Percentiles rank a stretch among this genome's conserved stretches.
Evolutionary conservation across 1,140 invertebrate genomes (phyloP).

Genomic region (Bathynomus jamesi): DNA sequence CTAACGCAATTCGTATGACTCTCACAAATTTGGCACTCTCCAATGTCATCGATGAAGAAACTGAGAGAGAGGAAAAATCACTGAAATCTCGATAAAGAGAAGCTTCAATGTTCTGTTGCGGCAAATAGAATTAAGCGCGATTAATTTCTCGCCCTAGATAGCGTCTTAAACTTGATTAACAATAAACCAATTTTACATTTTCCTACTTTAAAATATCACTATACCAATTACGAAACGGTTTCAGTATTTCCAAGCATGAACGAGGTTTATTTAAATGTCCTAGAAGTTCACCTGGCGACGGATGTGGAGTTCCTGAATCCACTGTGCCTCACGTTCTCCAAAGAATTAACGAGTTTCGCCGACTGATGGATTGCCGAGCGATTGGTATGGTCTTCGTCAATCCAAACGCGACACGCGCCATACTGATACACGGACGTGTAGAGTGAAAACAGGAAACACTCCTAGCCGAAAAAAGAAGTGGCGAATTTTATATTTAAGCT

Average conservation of each 20-base stretch:
- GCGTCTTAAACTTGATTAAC: too few relatives aligned
- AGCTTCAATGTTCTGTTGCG: too few relatives aligned
- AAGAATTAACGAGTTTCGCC: not conserved
- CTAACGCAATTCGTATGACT: slow-evolving; percentile 65
- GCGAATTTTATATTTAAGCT: too few relatives aligned
- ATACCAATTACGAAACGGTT: too few relatives aligned
- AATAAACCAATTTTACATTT: too few relatives aligned
- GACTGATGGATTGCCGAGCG: slow-evolving; percentile 5
- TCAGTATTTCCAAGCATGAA: too few relatives aligned
- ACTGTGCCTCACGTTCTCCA: not conserved
- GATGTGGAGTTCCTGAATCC: not conserved
- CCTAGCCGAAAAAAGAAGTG: slow-evolving; percentile 43
- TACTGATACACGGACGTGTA: slow-evolving; percentile 91
- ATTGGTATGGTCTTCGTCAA: slow-evolving; percentile 53
- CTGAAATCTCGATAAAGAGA: slow-evolving; percentile 4
- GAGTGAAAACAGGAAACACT: slow-evolving; percentile 88
- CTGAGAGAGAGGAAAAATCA: slow-evolving; percentile 33
- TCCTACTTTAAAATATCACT: too few relatives aligned
- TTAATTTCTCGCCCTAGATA: too few relatives aligned
- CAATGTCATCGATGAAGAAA: not conserved
- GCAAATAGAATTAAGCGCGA: too few relatives aligned
- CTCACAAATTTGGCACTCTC: slow-evolving; percentile 69
- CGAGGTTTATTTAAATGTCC: too few relatives aligned
- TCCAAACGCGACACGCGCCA: slow-evolving; percentile 83
- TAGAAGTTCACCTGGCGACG: not conserved